Conservation (phyloP, 2,113 vertebrate genomes). For the Haemorhous mexicanus region DNA sequence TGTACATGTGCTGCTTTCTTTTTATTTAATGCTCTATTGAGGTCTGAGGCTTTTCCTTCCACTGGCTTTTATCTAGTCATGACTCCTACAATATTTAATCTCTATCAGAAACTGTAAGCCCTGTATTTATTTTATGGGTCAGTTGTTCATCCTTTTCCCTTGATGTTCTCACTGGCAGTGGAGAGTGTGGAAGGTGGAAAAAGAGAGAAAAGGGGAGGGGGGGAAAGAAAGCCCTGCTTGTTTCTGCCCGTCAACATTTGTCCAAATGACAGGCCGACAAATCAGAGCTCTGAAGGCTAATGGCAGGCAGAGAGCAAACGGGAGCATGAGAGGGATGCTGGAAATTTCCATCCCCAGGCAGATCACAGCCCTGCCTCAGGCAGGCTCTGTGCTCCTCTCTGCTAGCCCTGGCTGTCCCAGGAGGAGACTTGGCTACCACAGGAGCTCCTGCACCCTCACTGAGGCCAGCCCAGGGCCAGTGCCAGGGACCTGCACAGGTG, state of each 20-base stretch:
- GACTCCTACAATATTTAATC: constrained; percentile 75
- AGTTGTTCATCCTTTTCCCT: constrained; percentile 69
- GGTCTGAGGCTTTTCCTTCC: constrained; percentile 62
- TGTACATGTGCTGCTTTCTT: background rate
- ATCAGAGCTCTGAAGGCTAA: constrained; percentile 60
- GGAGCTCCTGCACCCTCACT: accelerated
- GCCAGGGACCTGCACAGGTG: accelerated
- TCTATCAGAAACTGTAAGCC: constrained; percentile 69
- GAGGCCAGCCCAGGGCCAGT: accelerated
- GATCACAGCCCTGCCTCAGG: background rate
- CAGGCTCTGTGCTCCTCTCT: background rate
- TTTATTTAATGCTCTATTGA: constrained; percentile 36
- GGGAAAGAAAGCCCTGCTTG: background rate
- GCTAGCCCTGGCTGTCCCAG: background rate
- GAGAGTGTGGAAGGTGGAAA: background rate
- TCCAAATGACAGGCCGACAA: constrained; percentile 72
- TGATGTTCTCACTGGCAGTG: constrained; percentile 39
- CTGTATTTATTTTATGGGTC: constrained; percentile 72
- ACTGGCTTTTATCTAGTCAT: constrained; percentile 70
- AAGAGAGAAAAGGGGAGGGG: background rate
- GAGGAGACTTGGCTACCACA: accelerated
- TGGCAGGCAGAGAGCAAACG: constrained; percentile 30
- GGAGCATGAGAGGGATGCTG: background rate
- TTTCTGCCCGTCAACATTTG: constrained; percentile 65
- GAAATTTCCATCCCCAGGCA: constrained; percentile 13